Evolutionary conservation across 2,888 invertebrate species (phyloP), one percentile per base, ranked within the genome.

Genomic region (Mesorhabditis belari): DNA sequence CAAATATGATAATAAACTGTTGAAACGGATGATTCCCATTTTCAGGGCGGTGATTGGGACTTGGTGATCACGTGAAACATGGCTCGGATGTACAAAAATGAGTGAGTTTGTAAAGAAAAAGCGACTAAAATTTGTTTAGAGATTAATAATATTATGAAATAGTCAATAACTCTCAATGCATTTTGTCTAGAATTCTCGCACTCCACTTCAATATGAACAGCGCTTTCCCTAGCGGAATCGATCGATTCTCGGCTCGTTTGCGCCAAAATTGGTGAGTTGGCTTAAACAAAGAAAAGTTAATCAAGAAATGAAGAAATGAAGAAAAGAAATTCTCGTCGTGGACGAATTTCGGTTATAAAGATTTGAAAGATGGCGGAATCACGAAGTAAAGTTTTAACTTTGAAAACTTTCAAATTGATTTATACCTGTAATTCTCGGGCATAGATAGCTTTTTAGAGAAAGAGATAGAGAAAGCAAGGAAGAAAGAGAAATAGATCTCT

Each of bases 41-140:
- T 87, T 0, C 89, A 90, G 82, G 89, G 89, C 0, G 90, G 90
- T 0, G 91, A 92, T 80, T 91, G 90, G 90, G 92, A 92, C 0
- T 83, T 88, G 0, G 5, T 85, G 0, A 86, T 90, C 50, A 87
- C 85, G 0, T 81, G 85, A 0, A 77, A 84, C n/a, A 84, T 92
- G 81, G 86, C 88, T 0, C 84, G 85, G 0, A 75, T 88, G 9
- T 89, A 85, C 77, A 88, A 88, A 0, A 82, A 85, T 24, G 82
- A 78, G 85, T 84, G 69, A 66, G 73, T 52, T 9, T 5, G n/a
- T 6, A 35, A 17, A 35, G 35, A 35, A 35, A 35, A 17, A 35
- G 35, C 6, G 35, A 35, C 9, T 12, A 17, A 35, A 6, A 35
- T 6, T 12, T 6, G 35, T 6, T 6, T 6, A 35, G 35, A 35